Conservation (phyloP, 2,113 vertebrate species). For the Atractosteus spatula region DNA sequence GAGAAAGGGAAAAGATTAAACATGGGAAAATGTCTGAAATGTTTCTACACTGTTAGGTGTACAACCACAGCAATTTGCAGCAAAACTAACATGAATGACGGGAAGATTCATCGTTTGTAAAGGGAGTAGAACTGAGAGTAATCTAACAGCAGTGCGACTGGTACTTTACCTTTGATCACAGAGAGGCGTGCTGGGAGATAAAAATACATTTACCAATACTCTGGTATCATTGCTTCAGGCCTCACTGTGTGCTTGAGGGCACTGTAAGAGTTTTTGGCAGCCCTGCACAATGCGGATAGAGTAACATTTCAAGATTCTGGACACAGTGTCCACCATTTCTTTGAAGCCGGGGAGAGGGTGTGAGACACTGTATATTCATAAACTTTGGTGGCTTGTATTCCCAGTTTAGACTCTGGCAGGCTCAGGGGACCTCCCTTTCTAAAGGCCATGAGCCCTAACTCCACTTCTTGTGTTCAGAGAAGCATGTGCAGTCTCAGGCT, state of each 20-base stretch:
- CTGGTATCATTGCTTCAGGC: constrained; percentile 36
- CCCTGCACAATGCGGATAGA: constrained; percentile 50
- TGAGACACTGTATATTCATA: constrained; percentile 67
- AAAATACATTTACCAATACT: constrained; percentile 17
- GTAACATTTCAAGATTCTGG: constrained; percentile 60
- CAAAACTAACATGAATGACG: too few species aligned
- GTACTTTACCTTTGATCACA: too few species aligned
- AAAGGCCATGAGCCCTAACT: constrained; percentile 30
- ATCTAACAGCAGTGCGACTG: too few species aligned
- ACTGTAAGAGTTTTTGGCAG: constrained; percentile 51
- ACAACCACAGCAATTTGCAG: too few species aligned
- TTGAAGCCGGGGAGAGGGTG: constrained; percentile 57
- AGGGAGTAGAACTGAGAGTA: too few species aligned
- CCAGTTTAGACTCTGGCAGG: constrained; percentile 64
- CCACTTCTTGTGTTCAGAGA: constrained; percentile 24
- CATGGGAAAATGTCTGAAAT: too few species aligned
- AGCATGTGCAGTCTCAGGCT: constrained; percentile 27
- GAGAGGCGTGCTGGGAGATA: background rate
- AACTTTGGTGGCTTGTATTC: constrained; percentile 63
- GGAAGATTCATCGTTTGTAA: too few species aligned
- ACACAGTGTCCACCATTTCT: constrained; percentile 59
- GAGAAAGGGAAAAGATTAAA: too few species aligned
- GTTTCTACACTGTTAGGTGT: too few species aligned
- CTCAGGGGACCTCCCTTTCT: constrained; percentile 35
- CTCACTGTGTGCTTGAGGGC: constrained; percentile 44